Base-by-base conservation (phyloP, 2,113 vertebrate genomes). In the Xiphorhynchus elegans region DNA sequence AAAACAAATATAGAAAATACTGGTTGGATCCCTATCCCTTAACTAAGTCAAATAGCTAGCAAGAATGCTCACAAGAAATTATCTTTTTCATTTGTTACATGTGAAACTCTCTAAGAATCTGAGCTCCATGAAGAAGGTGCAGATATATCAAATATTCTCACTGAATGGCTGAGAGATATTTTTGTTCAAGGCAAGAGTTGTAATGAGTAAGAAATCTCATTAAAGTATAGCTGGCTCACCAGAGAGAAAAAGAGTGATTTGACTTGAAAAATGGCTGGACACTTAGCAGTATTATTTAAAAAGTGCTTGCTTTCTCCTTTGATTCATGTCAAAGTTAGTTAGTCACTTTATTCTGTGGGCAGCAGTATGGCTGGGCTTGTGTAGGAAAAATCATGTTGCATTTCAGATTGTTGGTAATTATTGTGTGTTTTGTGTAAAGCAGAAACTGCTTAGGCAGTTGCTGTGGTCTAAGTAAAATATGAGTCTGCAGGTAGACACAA, bases 1-100 rank as follows among this genome's bases (percentile, higher is more conserved):
- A 49, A 60, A 69, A 75, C 89, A 94, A 97, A 97, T 96, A 93
- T 96, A 95, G 96, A 90, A 85, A 91, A 76, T 46, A 55, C 90
- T 81, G 39, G 5, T 89, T 84, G 81, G 46, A 80, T 94, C 44
- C 18, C 74, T 67, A 17, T 79, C 28, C 91, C 91, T 96, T 92
- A 66, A 64, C 46, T 89, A 53, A 87, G 74, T 93, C 64, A 89
- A 82, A 66, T 33, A 89, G 74, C 44, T 86, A 86, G 26, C 49
- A 52, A 94, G 75, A 95, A 42, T 60, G 62, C 58, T 78, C 29
- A 35, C 64, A 72, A 84, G 72, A 93, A 84, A 67, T 66, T 70
- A 52, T 58, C 17, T 95, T 70, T 86, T 37, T 88, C 39, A 75
- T 84, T 94, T 87, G 31, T 76, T 81, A 29, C 46, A 64, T 8